Evolutionary conservation across 2,797 vertebrate genomes (phyloP).

Genomic region (Alectoris magna): DNA sequence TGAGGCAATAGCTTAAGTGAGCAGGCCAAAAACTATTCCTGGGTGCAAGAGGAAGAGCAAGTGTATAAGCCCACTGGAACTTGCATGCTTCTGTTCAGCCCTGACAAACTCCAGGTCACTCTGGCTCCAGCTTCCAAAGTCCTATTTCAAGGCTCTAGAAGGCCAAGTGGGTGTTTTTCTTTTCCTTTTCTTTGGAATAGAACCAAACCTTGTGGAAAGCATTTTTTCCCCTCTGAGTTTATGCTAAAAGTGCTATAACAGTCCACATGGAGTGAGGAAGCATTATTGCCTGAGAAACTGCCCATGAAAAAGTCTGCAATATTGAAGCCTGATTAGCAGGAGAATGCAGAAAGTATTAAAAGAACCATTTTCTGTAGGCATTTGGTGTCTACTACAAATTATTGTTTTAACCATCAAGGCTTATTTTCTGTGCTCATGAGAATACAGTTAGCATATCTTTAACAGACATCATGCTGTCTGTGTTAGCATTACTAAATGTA

Average conservation of each 20-base stretch:
- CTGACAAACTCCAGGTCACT: background rate
- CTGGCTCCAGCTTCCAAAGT: background rate
- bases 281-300: background rate
- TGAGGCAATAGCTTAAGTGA: background rate
- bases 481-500: background rate
- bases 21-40: background rate
- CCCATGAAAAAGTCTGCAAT: background rate
- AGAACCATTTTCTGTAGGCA: background rate
- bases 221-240: background rate
- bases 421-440: background rate
- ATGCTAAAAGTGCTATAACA: slow-evolving; percentile 27
- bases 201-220: slow-evolving; percentile 34
- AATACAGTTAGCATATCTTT: background rate
- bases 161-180: slow-evolving; percentile 3
- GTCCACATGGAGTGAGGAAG: background rate
- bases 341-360: background rate
- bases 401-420: background rate
- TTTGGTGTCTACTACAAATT: background rate
- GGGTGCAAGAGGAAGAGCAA: background rate
- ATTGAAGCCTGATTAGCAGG: background rate
- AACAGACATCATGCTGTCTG: background rate
- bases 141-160: slow-evolving; percentile 12
- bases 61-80: background rate
- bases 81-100: background rate
- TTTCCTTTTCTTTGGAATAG: background rate